Evolutionary conservation across 2,113 vertebrate species (phyloP).

Genomic region (Trochalopteron elliotii): DNA sequence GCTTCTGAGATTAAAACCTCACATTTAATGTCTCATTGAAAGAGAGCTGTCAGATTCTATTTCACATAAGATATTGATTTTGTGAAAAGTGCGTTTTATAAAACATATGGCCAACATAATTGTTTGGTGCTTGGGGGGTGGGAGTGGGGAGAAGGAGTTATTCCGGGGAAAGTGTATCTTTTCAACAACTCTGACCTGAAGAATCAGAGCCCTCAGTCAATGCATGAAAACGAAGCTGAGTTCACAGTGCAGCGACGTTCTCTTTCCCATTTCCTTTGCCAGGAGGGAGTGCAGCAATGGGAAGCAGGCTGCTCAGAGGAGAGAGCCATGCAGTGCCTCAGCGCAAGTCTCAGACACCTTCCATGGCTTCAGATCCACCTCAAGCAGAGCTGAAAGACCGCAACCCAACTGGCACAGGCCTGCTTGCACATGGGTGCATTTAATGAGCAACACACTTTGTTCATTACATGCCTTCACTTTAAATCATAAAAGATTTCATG

Average conservation of each 20-base stretch:
- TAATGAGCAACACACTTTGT: slow-evolving; percentile 33
- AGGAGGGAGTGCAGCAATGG: not conserved
- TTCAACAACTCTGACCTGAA: slow-evolving; percentile 7
- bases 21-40: not conserved
- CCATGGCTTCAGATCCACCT: not conserved
- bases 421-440: not conserved
- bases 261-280: not conserved
- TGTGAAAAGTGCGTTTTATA: slow-evolving; percentile 19
- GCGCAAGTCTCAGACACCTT: not conserved
- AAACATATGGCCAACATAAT: slow-evolving; percentile 48
- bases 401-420: not conserved
- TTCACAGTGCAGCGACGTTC: not conserved
- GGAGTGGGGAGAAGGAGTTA: not conserved
- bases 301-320: not conserved
- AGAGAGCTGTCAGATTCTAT: slow-evolving; percentile 51
- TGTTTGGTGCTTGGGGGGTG: not conserved
- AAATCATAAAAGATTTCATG: slow-evolving; percentile 19
- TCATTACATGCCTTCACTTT: slow-evolving; percentile 28
- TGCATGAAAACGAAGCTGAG: not conserved
- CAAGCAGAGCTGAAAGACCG: not conserved
- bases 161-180: not conserved
- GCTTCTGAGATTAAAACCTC: slow-evolving; percentile 58
- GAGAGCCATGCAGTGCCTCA: accelerated
- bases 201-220: not conserved
- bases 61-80: slow-evolving; percentile 8